Conservation (phyloP, 2,797 vertebrate species). For the Luscinia megarhynchos region DNA sequence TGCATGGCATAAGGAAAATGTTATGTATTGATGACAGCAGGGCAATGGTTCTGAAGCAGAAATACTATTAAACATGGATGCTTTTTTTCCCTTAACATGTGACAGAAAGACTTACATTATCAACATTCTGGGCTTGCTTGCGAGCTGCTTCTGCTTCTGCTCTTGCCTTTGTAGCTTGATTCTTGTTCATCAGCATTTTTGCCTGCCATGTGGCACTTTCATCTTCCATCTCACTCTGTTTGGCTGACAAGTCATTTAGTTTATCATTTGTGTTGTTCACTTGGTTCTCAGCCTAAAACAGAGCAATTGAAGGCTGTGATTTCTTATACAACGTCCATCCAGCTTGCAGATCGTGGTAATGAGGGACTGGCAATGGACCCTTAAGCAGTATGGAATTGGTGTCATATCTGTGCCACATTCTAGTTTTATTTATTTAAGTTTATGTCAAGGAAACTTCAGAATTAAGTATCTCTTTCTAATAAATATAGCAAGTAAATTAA, state of each 20-base stretch:
- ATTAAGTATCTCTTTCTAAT: not conserved
- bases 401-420: not conserved
- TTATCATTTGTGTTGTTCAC: slow-evolving; percentile 57
- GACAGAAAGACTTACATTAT: slow-evolving; percentile 64
- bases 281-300: slow-evolving; percentile 76
- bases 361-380: not conserved
- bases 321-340: not conserved
- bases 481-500: not conserved
- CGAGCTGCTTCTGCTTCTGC: slow-evolving; percentile 70
- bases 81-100: not conserved
- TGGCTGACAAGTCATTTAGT: slow-evolving; percentile 66
- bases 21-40: not conserved
- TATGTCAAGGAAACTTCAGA: not conserved
- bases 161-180: slow-evolving; percentile 66
- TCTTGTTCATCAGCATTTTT: slow-evolving; percentile 77
- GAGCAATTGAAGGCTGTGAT: slow-evolving; percentile 25
- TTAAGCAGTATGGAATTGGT: not conserved
- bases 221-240: slow-evolving; percentile 54
- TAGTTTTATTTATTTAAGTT: not conserved
- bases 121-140: slow-evolving; percentile 28
- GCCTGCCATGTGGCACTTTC: slow-evolving; percentile 73
- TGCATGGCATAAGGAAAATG: not conserved
- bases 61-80: not conserved
- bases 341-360: not conserved
- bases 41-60: not conserved